Evolutionary conservation across 2,888 invertebrate species (phyloP).

Genomic region (Strigamia transsilvanica): DNA sequence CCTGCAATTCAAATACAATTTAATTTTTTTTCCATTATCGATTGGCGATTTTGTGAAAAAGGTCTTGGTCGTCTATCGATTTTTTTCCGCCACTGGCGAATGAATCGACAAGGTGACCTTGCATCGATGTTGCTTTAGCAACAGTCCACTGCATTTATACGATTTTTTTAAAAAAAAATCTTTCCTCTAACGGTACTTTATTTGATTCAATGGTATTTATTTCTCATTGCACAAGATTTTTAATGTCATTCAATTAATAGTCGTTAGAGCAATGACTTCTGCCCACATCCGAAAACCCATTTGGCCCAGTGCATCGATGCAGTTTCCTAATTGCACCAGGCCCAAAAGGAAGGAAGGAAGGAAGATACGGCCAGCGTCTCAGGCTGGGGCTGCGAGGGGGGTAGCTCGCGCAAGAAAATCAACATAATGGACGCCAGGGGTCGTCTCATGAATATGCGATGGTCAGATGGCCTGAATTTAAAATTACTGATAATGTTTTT

Average conservation of each 20-base stretch:
- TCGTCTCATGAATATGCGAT: conserved; percentile 52
- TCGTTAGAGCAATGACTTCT: conserved; percentile 12
- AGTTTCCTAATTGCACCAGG: conserved; percentile 39
- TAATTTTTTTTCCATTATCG: conserved; percentile 12
- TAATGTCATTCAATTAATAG: conserved; percentile 20
- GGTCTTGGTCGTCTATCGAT: conserved; percentile 36
- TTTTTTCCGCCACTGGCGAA: conserved; percentile 17
- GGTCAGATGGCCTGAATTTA: conserved; percentile 51
- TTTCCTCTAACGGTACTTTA: neutral
- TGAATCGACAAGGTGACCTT: conserved; percentile 42
- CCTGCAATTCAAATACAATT: conserved; percentile 12
- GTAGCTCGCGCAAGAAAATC: conserved; percentile 16
- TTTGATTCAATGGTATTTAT: neutral
- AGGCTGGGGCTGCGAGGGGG: conserved; percentile 16
- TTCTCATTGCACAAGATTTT: neutral
- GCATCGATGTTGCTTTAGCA: conserved; percentile 22
- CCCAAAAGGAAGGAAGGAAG: conserved; percentile 37
- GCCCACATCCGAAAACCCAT: conserved; percentile 26
- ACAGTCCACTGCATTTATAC: conserved; percentile 17
- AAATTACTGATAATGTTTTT: conserved; percentile 53
- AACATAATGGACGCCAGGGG: conserved; percentile 36
- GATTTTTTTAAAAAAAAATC: neutral
- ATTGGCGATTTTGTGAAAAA: conserved; percentile 36
- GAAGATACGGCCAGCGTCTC: conserved; percentile 23
- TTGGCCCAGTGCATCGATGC: conserved; percentile 36